These are phyloP conservation scores for Alloplasta piceator DNA, from an alignment of 2,888 invertebrate genomes.

Conservation along the genomic window DNA sequence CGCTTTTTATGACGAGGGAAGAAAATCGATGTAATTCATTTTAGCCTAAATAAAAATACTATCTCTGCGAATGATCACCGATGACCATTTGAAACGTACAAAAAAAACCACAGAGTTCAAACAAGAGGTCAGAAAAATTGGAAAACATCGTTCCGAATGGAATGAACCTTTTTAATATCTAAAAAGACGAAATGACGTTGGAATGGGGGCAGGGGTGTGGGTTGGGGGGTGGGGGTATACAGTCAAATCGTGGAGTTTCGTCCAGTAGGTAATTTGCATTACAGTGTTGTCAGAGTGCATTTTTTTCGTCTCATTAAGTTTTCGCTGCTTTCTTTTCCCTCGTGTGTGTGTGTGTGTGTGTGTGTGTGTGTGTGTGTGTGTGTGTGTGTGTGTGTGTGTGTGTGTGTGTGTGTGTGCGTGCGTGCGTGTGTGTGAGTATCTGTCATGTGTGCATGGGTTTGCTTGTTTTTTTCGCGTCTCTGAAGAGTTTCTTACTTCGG, in stretches of 20 bases:
- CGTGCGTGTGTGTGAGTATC: constrained; percentile 59
- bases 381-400: constrained; percentile 59
- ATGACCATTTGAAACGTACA: not conserved
- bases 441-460: too few species aligned
- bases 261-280: constrained; percentile 40
- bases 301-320: constrained; percentile 10
- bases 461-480: constrained; percentile 63
- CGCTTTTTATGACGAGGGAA: constrained; percentile 70
- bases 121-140: too few species aligned
- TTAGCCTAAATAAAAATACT: constrained; percentile 73
- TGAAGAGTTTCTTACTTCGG: constrained; percentile 77
- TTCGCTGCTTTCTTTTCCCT: constrained; percentile 11
- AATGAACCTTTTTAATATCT: not conserved
- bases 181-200: not conserved
- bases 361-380: constrained; percentile 43
- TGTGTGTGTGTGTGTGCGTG: constrained; percentile 58
- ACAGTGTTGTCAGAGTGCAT: constrained; percentile 43
- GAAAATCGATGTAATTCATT: constrained; percentile 77
- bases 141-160: not conserved
- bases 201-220: not conserved
- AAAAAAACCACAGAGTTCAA: constrained; percentile 1
- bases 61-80: too few species aligned
- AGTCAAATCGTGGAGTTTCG: constrained; percentile 52
- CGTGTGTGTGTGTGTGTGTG: constrained; percentile 44
- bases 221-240: constrained; percentile 27